Evolutionary conservation across 2,888 invertebrate genomes (phyloP).

Genomic region (Protonemura montana): DNA sequence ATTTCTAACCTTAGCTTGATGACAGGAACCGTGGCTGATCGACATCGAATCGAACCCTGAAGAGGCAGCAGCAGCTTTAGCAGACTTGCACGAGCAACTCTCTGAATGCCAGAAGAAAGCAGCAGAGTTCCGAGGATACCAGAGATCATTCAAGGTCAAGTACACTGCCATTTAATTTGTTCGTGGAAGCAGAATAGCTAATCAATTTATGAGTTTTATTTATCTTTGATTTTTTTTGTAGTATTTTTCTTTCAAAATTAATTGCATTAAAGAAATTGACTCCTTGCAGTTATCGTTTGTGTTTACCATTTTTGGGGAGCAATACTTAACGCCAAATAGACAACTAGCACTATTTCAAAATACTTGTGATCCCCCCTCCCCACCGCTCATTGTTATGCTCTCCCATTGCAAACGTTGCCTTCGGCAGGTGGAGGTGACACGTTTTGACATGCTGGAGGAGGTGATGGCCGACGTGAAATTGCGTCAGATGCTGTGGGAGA

Average conservation of each 20-base stretch:
- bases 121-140: conserved; percentile 78
- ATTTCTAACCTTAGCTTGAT: conserved; percentile 45
- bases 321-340: too few species aligned
- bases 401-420: too few species aligned
- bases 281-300: too few species aligned
- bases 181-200: too few species aligned
- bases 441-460: conserved; percentile 82
- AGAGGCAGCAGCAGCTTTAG: conserved; percentile 70
- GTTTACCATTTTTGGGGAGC: too few species aligned
- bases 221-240: too few species aligned
- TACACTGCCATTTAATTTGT: too few species aligned
- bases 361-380: neutral
- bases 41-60: conserved; percentile 75
- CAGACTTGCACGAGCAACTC: conserved; percentile 70
- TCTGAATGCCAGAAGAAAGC: conserved; percentile 71
- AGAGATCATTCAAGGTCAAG: conserved; percentile 81
- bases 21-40: conserved; percentile 77
- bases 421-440: conserved; percentile 77
- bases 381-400: too few species aligned
- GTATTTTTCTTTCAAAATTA: too few species aligned
- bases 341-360: neutral
- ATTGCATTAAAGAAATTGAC: too few species aligned
- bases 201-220: too few species aligned
- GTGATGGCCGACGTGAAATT: conserved; percentile 81
- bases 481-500: conserved; percentile 81